A percentile compares a stretch with the other conserved stretches of the same genome.
These are phyloP conservation scores for Potamilus streckersoni DNA, from an alignment of 1,140 invertebrate species.

Conservation along the genomic window DNA sequence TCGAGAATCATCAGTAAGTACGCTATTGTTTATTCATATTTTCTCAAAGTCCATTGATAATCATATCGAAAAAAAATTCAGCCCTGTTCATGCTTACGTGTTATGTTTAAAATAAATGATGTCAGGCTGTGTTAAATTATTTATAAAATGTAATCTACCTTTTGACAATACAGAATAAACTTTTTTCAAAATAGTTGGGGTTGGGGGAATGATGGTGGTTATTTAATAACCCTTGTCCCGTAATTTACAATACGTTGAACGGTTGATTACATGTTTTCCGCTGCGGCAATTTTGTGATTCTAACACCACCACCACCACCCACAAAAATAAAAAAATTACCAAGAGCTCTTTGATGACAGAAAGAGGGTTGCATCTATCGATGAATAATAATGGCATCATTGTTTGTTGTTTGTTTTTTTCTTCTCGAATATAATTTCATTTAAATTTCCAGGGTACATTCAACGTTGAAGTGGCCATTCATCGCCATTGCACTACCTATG, in stretches of 20 bases:
- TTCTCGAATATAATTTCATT: not conserved
- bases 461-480: slow-evolving; percentile 41
- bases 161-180: too few relatives aligned
- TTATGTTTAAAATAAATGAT: not conserved
- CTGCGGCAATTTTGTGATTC: too few relatives aligned
- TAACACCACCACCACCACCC: too few relatives aligned
- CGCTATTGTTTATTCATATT: not conserved
- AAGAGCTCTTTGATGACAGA: not conserved
- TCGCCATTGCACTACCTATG: slow-evolving; percentile 47
- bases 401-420: too few relatives aligned
- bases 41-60: not conserved
- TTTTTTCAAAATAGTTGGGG: too few relatives aligned
- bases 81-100: not conserved
- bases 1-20: slow-evolving; percentile 42
- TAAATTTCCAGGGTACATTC: slow-evolving; percentile 41
- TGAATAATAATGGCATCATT: not conserved
- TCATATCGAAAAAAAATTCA: not conserved
- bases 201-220: not conserved
- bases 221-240: not conserved
- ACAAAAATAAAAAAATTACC: not conserved
- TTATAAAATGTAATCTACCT: not conserved
- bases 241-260: too few relatives aligned
- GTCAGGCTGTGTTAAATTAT: not conserved
- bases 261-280: too few relatives aligned
- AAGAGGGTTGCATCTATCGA: not conserved